These are phyloP conservation scores for Temnothorax rugatulus DNA, from an alignment of 2,888 invertebrate genomes.

Conservation along the genomic window DNA sequence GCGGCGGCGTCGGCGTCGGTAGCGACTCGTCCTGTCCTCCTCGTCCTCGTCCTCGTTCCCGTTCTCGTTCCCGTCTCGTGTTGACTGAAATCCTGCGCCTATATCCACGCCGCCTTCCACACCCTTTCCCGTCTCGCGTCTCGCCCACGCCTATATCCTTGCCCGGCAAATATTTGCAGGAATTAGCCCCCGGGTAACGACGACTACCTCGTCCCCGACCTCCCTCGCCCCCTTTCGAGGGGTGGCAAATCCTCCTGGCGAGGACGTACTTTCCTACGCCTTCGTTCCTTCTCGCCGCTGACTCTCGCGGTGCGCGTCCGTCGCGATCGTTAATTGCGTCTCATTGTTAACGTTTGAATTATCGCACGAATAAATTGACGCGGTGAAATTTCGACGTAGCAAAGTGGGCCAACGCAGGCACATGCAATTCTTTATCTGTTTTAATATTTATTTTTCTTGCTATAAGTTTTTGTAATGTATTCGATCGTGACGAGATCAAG, in stretches of 20 bases:
- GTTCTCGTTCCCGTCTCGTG: constrained; percentile 65
- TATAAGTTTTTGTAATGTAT: not conserved
- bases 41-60: constrained; percentile 62
- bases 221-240: not conserved
- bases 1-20: constrained; percentile 53
- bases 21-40: constrained; percentile 61
- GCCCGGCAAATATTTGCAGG: constrained; percentile 85
- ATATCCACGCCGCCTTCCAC: constrained; percentile 63
- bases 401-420: not conserved
- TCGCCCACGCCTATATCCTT: constrained; percentile 78
- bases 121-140: constrained; percentile 64
- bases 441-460: not conserved
- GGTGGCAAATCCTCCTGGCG: constrained; percentile 64
- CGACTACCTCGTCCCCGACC: constrained; percentile 56
- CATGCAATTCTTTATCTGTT: not conserved
- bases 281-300: constrained; percentile 32
- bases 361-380: constrained; percentile 14
- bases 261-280: constrained; percentile 69
- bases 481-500: not conserved
- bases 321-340: constrained; percentile 61
- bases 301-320: constrained; percentile 39
- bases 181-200: constrained; percentile 73
- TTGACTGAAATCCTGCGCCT: constrained; percentile 74
- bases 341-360: constrained; percentile 32
- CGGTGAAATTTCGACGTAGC: not conserved